phyloP scores from a whole-genome alignment of 2,888 invertebrate species.

The Rutpela maculata region DNA sequence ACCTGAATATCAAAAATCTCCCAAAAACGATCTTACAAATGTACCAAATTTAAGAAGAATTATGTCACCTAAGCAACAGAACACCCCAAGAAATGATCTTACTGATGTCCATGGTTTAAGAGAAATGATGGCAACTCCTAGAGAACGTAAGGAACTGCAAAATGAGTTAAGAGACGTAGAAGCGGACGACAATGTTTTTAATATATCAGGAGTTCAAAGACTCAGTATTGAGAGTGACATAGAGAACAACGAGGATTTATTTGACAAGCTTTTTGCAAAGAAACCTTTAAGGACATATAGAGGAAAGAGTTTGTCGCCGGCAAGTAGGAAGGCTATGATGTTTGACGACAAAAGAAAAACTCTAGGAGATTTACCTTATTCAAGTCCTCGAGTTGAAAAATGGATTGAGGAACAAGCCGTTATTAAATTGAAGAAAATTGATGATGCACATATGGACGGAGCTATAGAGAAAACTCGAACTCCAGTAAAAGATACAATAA shows the following conservation, averaged over 20 bases:
- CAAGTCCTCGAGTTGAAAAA: conserved; percentile 54
- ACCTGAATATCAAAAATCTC: conserved; percentile 50
- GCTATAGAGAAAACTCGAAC: conserved; percentile 2
- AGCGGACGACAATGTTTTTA: conserved; percentile 62
- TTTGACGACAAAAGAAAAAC: conserved; percentile 48
- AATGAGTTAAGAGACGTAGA: conserved; percentile 59
- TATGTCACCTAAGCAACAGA: conserved; percentile 44
- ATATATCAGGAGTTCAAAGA: conserved; percentile 47
- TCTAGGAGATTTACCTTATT: conserved; percentile 49
- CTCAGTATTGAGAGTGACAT: conserved; percentile 52
- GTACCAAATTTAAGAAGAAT: conserved; percentile 48
- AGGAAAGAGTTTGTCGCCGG: conserved; percentile 52
- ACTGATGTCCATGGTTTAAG: conserved; percentile 51
- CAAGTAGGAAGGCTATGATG: conserved; percentile 30
- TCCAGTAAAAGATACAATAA: conserved; percentile 5
- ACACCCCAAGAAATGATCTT: conserved; percentile 50
- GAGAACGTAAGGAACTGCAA: conserved; percentile 43
- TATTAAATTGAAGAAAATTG: neutral
- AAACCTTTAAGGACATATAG: conserved; percentile 53
- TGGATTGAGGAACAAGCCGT: conserved; percentile 59
- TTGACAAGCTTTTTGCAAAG: conserved; percentile 53
- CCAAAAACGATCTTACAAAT: conserved; percentile 56
- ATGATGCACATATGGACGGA: conserved; percentile 8
- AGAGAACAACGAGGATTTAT: conserved; percentile 58
- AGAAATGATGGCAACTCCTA: conserved; percentile 57